These are phyloP conservation scores for Corapipo altera DNA, from an alignment of 2,113 vertebrate genomes.

Conservation along the genomic window DNA sequence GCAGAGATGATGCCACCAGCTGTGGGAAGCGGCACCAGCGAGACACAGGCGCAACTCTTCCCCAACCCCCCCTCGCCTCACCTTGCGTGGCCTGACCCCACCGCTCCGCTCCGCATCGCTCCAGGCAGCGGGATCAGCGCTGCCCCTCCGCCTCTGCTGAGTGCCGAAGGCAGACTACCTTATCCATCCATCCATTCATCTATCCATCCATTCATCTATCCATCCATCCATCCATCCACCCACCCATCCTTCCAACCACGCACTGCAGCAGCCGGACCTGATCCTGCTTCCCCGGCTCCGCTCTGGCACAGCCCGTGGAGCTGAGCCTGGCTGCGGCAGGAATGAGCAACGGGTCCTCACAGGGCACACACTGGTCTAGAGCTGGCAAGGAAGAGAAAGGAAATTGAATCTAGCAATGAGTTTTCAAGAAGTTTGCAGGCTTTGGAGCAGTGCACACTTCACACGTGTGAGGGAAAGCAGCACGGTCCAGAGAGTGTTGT, in stretches of 20 bases:
- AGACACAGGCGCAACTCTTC: not conserved
- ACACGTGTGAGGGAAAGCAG: not conserved
- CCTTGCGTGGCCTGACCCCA: no score
- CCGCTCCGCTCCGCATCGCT: not conserved
- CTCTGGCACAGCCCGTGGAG: not conserved
- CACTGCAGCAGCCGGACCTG: not conserved
- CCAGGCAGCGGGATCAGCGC: not conserved
- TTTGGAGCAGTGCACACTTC: not conserved
- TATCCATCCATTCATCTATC: not conserved
- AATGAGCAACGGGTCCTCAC: not conserved
- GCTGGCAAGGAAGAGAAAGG: not conserved
- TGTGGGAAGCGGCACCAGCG: not conserved
- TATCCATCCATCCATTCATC: not conserved
- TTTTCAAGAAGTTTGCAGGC: not conserved
- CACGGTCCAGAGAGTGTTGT: not conserved
- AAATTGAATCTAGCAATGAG: not conserved
- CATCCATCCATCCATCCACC: accelerated
- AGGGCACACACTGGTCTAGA: not conserved
- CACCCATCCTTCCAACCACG: not conserved
- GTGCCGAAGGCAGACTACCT: not conserved
- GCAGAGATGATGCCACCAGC: not conserved
- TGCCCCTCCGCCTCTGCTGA: not conserved
- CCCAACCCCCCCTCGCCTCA: not conserved
- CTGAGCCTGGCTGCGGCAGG: not conserved
- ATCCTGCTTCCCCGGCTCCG: not conserved